These are phyloP conservation scores for Sylvia atricapilla DNA, from an alignment of 2,113 vertebrate species.

Conservation along the genomic window DNA sequence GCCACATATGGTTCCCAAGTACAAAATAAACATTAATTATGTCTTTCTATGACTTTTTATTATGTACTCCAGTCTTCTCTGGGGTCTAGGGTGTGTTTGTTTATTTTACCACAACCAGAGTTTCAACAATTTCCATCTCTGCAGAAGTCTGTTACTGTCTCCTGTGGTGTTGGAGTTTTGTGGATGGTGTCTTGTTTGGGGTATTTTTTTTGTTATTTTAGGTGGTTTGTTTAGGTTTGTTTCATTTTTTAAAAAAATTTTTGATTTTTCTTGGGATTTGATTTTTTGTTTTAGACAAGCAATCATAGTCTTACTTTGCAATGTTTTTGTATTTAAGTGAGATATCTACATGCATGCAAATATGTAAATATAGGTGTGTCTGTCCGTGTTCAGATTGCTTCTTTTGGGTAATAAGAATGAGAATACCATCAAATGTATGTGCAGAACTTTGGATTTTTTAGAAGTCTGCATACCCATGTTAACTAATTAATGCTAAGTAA, in stretches of 20 bases:
- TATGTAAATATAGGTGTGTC: not conserved
- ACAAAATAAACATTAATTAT: slow-evolving; percentile 57
- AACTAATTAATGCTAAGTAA: not conserved
- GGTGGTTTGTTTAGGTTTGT: not conserved
- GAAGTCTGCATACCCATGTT: not conserved
- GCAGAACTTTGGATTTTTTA: not conserved
- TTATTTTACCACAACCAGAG: not conserved
- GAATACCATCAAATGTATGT: not conserved
- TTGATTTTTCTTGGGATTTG: not conserved
- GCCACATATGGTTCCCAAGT: slow-evolving; percentile 27
- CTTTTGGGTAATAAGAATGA: not conserved
- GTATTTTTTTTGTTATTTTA: not conserved
- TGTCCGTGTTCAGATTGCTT: not conserved
- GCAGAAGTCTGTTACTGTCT: not conserved
- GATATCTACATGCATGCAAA: not conserved
- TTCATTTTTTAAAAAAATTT: no score
- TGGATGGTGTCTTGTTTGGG: not conserved
- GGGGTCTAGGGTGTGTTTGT: not conserved
- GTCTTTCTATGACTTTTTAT: slow-evolving; percentile 16
- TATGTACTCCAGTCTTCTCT: not conserved
- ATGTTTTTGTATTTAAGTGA: not conserved
- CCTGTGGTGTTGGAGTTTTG: not conserved
- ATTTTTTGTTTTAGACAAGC: not conserved
- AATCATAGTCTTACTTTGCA: not conserved
- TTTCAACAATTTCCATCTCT: not conserved